phyloP scores from a whole-genome alignment of 2,113 vertebrate species.

The Cyanoliseus patagonus region DNA sequence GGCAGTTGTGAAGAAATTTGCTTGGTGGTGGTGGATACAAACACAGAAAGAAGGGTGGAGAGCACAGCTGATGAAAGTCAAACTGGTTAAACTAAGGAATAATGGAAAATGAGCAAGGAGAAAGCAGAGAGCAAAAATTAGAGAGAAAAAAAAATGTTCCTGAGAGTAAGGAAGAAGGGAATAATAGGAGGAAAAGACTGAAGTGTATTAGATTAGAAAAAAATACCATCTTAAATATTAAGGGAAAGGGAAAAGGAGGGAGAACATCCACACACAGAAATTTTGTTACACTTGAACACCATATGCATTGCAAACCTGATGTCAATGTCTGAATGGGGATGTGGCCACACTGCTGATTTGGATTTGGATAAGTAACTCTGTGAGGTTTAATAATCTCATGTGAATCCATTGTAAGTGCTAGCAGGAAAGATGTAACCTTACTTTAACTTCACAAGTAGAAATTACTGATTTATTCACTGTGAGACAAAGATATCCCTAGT shows the following conservation, averaged over 20 bases:
- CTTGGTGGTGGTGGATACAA: not conserved
- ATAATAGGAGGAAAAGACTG: not conserved
- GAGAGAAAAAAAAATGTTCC: not conserved
- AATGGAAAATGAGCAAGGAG: not conserved
- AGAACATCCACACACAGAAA: not conserved
- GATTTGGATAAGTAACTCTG: not conserved
- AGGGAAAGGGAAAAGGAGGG: not conserved
- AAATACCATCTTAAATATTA: not conserved
- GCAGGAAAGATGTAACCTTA: not conserved
- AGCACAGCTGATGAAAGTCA: not conserved
- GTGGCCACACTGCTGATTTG: not conserved
- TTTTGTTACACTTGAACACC: not conserved
- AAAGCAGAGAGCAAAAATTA: not conserved
- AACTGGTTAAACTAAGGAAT: not conserved
- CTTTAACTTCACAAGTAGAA: not conserved
- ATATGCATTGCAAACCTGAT: not conserved
- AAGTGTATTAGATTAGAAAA: not conserved
- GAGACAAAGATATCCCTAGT: not conserved
- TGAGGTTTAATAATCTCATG: not conserved
- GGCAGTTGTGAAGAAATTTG: not conserved
- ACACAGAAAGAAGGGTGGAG: not conserved
- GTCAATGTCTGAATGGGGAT: not conserved
- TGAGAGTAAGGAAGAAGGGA: not conserved
- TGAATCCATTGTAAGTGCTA: not conserved
- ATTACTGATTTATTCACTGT: not conserved